Evolutionary conservation across 53 echinoderm and acorn worm species (phyloP).

Genomic region (Paelopatides confundens): DNA sequence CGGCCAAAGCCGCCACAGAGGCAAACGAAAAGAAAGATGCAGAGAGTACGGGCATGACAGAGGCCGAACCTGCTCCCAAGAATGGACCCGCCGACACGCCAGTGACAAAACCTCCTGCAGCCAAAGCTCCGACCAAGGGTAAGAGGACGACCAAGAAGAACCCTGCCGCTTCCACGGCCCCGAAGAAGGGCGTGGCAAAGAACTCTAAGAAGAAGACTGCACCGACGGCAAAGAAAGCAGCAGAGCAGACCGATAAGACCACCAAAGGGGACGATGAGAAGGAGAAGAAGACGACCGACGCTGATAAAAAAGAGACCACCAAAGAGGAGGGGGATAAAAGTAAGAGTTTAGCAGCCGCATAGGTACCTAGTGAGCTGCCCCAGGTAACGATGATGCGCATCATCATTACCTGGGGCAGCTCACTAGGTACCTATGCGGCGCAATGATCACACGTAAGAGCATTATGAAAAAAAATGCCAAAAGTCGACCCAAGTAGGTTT

Average conservation of each 20-base stretch:
- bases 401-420: too few relatives aligned
- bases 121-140: conserved; percentile 12
- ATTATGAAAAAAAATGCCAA: too few relatives aligned
- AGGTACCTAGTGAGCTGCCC: too few relatives aligned
- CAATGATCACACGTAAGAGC: too few relatives aligned
- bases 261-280: conserved; percentile 11
- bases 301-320: neutral
- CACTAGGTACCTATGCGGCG: too few relatives aligned
- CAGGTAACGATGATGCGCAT: too few relatives aligned
- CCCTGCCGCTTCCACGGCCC: conserved; percentile 1
- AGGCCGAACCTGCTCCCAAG: conserved; percentile 20
- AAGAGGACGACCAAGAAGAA: conserved; percentile 25
- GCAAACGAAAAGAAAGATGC: conserved; percentile 32
- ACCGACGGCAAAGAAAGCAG: neutral
- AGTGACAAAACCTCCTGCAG: conserved; percentile 39
- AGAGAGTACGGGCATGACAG: neutral
- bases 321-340: neutral
- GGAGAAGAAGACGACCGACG: conserved; percentile 32
- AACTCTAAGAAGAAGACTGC: conserved; percentile 53
- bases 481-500: too few relatives aligned
- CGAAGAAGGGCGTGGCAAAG: conserved; percentile 29
- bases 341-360: too few relatives aligned
- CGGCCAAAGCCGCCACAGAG: conserved; percentile 9
- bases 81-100: conserved; percentile 4
- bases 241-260: neutral